Evolutionary conservation across 2,888 invertebrate genomes (phyloP), one percentile per base, ranked within the genome.

Genomic region (Spisula solida): DNA sequence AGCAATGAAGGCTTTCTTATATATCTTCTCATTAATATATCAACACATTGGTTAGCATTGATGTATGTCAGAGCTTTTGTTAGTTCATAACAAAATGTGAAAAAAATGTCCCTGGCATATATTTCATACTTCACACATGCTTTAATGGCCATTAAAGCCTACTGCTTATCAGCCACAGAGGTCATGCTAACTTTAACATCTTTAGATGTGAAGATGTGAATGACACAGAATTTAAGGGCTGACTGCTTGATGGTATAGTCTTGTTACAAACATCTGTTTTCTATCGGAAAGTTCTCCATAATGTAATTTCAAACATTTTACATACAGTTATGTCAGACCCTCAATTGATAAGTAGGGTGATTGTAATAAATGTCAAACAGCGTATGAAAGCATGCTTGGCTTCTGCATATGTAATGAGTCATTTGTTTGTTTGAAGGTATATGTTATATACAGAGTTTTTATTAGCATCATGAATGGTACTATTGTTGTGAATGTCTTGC

Each of bases 261-360:
- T 12, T 16, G 34, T 25, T 25, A 60, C 8, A 10, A 60, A 60
- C 75, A 75, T 75, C 29, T 75, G 75, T 2, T 75, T 75, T 75
- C 75, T 31, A 25, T 75, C 60, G 1, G n/a, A 66, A 25, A 66
- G 25, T n/a, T 66, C 60, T 66, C 1, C 60, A 12, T n/a, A 25
- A 66, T 25, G n/a, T 25, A 66, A 66, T 66, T 66, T 66, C 60
- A 66, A 75, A 75, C 75, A 75, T 75, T 75, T 75, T 31, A 31
- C 31, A 70, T 31, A 31, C 75, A 34, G 75, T 75, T 75, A 75
- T 75, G 75, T 75, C 75, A 75, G 75, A 18, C 31, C 18, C 16
- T 31, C 31, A 75, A 75, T 75, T 75, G 75, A 75, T 75, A 75
- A 75, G 75, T 75, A 34, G 75, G n/a, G 34, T 75, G 75, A 75